Base-by-base conservation (phyloP, 2,888 invertebrate species). In the Conus canariensis region DNA sequence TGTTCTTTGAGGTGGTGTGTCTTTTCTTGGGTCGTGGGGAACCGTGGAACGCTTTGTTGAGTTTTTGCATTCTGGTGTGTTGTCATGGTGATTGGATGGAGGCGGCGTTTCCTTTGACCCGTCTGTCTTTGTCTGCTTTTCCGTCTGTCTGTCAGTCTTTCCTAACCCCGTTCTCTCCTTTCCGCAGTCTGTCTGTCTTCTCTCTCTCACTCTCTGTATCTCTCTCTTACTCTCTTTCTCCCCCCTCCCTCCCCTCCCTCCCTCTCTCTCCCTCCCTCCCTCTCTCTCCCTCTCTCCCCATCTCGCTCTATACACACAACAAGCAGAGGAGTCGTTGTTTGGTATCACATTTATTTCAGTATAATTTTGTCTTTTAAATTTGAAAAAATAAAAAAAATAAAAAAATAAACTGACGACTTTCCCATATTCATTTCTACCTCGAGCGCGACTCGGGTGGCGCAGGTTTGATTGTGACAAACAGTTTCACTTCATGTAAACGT, bases 181-280 rank as follows among this genome's bases (percentile, higher is more conserved):
- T 83, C 45, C 56, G 58, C 83, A 58, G n/a, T 83, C 16, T 77
- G 25, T 77, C 25, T 77, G 77, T 77, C 77, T 77, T 80, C 30
- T 80, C 77, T 70, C 70, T 30, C 30, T 80, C 80, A 12, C 22
- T 80, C 80, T 70, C 22, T 70, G 12, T 80, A 2, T 45, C 30
- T 80, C 80, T 80, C 80, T 80, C 30, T 30, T 8, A 0, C 12
- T 5, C 10, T 30, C 80, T 45, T 2, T 80, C 80, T 1, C 5
- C 30, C 9, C 25, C 7, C 30, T 30, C 25, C 30, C 6, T 30
- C 16, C 10, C 16, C 10, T 10, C 16, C 10, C 22, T 8, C 22
- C 45, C 16, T 82, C 82, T 22, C 82, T 56, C 56, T 19, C 58
- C 16, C 82, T 19, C 22, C 30, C n/a, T 19, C 58, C 56, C 56